These are phyloP conservation scores for Notarius lentiginosus DNA, from an alignment of 2,113 vertebrate genomes.

Conservation along the genomic window DNA sequence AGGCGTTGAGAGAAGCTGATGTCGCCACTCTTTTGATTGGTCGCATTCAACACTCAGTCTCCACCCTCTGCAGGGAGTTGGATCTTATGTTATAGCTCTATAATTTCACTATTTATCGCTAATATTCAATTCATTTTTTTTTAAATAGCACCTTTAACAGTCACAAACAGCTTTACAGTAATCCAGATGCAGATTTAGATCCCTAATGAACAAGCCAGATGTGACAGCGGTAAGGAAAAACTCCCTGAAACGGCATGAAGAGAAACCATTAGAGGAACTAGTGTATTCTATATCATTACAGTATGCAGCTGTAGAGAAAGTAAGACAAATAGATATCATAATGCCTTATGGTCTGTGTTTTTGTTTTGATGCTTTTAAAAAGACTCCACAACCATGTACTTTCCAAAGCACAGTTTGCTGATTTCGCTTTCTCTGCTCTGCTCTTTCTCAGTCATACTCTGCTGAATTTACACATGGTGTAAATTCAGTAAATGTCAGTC, in stretches of 20 bases:
- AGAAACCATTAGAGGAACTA: background rate
- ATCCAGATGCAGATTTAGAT: background rate
- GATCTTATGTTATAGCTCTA: too few relatives aligned
- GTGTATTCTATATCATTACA: background rate
- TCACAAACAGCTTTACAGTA: background rate
- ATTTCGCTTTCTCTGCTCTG: conserved; percentile 17
- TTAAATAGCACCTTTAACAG: background rate
- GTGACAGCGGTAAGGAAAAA: background rate
- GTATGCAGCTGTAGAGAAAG: background rate
- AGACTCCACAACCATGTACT: background rate
- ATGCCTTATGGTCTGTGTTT: background rate
- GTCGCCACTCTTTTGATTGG: too few relatives aligned
- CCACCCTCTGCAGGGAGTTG: too few relatives aligned
- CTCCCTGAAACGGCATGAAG: background rate
- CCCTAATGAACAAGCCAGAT: conserved; percentile 2
- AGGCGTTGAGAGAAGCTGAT: too few relatives aligned
- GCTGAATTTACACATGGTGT: background rate
- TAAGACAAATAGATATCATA: background rate
- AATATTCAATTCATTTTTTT: background rate
- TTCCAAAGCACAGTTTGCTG: background rate
- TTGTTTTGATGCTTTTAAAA: background rate
- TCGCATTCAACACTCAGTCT: too few relatives aligned
- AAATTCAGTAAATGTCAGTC: background rate
- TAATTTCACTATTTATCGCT: too few relatives aligned
- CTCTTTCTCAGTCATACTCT: too few relatives aligned